phyloP scores from a whole-genome alignment of 2,888 invertebrate genomes.

The Melolontha melolontha region DNA sequence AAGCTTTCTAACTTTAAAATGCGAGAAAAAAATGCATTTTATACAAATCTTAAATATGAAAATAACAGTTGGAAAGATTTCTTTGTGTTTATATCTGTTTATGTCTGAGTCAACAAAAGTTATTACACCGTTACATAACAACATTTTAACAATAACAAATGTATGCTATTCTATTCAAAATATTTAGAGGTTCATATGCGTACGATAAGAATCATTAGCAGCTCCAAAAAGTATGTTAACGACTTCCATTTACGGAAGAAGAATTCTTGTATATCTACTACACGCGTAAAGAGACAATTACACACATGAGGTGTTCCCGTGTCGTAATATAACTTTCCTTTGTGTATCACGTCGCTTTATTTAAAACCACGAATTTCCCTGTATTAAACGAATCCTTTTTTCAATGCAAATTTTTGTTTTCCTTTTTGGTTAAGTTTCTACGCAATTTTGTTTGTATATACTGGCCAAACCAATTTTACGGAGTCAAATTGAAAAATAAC shows the following conservation, averaged over 20 bases:
- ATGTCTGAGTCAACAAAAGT: too few relatives aligned
- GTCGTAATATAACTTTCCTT: constrained; percentile 1
- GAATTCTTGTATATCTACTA: neutral
- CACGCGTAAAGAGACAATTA: constrained; percentile 9
- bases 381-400: constrained; percentile 4
- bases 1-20: too few relatives aligned
- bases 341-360: constrained; percentile 12
- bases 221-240: too few relatives aligned
- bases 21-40: too few relatives aligned
- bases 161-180: too few relatives aligned
- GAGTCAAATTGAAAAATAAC: neutral
- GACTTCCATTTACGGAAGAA: constrained; percentile 10
- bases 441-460: neutral
- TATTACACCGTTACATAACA: too few relatives aligned
- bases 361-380: constrained; percentile 9
- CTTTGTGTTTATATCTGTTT: too few relatives aligned
- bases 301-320: neutral
- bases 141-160: too few relatives aligned
- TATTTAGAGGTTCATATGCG: too few relatives aligned
- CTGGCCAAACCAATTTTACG: neutral
- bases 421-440: neutral
- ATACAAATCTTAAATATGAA: too few relatives aligned
- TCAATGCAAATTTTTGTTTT: constrained; percentile 12
- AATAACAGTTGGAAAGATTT: too few relatives aligned
- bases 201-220: too few relatives aligned